Evolutionary conservation across 2,113 vertebrate species (phyloP).

Genomic region (Pipa parva): DNA sequence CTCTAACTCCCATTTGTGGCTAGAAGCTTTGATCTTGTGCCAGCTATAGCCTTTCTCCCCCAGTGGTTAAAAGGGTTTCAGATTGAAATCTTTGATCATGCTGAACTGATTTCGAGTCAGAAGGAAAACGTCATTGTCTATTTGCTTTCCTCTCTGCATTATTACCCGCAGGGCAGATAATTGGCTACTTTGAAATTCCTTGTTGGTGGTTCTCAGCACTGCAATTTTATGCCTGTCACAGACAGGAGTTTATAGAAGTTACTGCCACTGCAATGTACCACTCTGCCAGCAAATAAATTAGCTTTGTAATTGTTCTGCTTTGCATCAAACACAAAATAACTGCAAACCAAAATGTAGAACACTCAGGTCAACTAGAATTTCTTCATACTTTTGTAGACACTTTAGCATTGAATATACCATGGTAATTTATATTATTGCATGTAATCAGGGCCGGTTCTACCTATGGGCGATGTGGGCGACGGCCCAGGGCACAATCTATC

Average conservation of each 20-base stretch:
- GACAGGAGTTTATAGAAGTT: conserved; percentile 10
- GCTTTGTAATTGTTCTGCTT: not conserved
- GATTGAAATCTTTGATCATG: conserved; percentile 37
- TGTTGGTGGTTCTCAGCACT: conserved; percentile 6
- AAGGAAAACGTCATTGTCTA: conserved; percentile 20
- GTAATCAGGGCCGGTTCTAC: too few relatives aligned
- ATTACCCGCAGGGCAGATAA: conserved; percentile 36
- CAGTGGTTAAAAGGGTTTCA: conserved; percentile 1
- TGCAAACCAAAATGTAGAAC: not conserved
- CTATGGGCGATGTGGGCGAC: too few relatives aligned
- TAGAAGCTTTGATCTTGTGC: conserved; percentile 8
- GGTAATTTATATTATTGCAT: too few relatives aligned
- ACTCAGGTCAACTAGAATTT: too few relatives aligned
- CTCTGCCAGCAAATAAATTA: conserved; percentile 2
- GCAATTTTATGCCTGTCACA: conserved; percentile 20
- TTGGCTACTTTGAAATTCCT: conserved; percentile 19
- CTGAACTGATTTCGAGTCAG: conserved; percentile 29
- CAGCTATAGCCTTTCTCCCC: conserved; percentile 14
- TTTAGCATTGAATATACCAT: too few relatives aligned
- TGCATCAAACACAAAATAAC: not conserved
- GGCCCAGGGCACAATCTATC: too few relatives aligned
- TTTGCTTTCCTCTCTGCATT: conserved; percentile 20
- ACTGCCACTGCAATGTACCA: not conserved
- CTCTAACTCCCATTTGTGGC: conserved; percentile 2
- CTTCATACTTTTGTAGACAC: too few relatives aligned